phyloP scores from a whole-genome alignment of 2,888 invertebrate species.

The Drosophila kuntzei region DNA sequence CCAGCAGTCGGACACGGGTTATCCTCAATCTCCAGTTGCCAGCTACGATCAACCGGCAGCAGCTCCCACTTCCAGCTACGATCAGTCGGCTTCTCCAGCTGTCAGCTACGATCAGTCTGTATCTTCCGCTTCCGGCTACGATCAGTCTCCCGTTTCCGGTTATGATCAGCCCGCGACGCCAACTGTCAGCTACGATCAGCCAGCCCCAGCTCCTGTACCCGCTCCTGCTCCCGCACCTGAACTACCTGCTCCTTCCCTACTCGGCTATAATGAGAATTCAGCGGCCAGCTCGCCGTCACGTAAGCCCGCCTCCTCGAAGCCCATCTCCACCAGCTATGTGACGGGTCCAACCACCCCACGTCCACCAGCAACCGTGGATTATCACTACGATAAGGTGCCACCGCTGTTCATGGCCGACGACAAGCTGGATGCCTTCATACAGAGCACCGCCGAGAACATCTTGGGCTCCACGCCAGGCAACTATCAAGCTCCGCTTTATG shows the following conservation, averaged over 20 bases:
- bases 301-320: conserved; percentile 72
- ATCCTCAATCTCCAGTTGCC: conserved; percentile 16
- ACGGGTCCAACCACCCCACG: conserved; percentile 86
- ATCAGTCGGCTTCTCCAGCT: conserved; percentile 13
- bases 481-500: conserved; percentile 73
- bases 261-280: conserved; percentile 53
- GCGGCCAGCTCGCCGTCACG: conserved; percentile 66
- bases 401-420: conserved; percentile 80
- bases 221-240: conserved; percentile 43
- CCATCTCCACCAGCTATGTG: conserved; percentile 86
- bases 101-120: conserved; percentile 35
- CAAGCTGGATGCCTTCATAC: conserved; percentile 82
- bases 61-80: conserved; percentile 20
- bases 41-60: conserved; percentile 42
- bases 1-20: conserved; percentile 22
- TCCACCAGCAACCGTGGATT: conserved; percentile 85
- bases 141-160: conserved; percentile 36
- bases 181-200: conserved; percentile 26
- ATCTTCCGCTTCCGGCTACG: conserved; percentile 33
- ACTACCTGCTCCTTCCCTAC: conserved; percentile 38
- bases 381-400: conserved; percentile 76
- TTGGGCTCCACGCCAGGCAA: conserved; percentile 62
- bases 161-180: conserved; percentile 35
- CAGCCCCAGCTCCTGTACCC: conserved; percentile 27
- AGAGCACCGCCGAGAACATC: conserved; percentile 77